A percentile compares a stretch with the other conserved stretches of the same genome.
These are phyloP conservation scores for Mirza zaza DNA, from an alignment of 2,113 vertebrate genomes.

Conservation along the genomic window DNA sequence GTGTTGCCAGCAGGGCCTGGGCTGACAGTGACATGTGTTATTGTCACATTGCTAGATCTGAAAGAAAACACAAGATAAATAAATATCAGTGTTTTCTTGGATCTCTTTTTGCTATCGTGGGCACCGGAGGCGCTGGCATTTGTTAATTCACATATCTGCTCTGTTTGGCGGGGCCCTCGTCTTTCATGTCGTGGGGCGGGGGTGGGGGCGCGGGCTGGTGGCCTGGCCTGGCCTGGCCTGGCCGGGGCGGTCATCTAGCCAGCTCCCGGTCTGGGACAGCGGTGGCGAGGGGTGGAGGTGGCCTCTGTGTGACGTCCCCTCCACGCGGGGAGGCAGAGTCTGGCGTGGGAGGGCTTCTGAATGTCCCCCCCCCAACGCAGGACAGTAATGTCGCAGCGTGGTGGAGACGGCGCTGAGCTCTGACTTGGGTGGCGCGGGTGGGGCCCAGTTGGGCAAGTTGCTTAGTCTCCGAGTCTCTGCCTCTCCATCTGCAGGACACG, in stretches of 20 bases:
- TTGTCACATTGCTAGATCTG: slow-evolving; percentile 88
- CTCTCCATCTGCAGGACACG: neutral
- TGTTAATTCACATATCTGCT: slow-evolving; percentile 71
- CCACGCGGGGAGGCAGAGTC: rapidly evolving
- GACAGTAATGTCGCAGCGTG: rapidly evolving
- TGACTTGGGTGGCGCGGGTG: neutral
- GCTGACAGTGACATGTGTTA: slow-evolving; percentile 87
- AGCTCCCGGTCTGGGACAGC: neutral
- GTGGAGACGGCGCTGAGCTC: rapidly evolving
- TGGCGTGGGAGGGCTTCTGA: neutral
- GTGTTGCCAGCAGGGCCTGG: slow-evolving; percentile 87
- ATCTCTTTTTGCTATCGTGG: slow-evolving; percentile 79
- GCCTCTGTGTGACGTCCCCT: neutral
- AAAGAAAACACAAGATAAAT: slow-evolving; percentile 84
- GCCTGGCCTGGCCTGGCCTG: neutral
- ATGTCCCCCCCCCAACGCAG: rapidly evolving
- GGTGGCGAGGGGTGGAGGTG: neutral
- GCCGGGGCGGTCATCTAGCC: neutral
- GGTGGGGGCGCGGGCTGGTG: neutral
- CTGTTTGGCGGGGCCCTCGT: slow-evolving; percentile 62
- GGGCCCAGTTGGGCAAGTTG: neutral
- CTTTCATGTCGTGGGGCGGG: slow-evolving; percentile 62
- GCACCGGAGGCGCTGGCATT: slow-evolving; percentile 73
- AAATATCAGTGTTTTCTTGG: slow-evolving; percentile 81
- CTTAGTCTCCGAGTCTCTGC: neutral